phyloP scores from a whole-genome alignment of 37 sponge, comb jelly and placozoan species.

The Halisarca cf. caerulea region DNA sequence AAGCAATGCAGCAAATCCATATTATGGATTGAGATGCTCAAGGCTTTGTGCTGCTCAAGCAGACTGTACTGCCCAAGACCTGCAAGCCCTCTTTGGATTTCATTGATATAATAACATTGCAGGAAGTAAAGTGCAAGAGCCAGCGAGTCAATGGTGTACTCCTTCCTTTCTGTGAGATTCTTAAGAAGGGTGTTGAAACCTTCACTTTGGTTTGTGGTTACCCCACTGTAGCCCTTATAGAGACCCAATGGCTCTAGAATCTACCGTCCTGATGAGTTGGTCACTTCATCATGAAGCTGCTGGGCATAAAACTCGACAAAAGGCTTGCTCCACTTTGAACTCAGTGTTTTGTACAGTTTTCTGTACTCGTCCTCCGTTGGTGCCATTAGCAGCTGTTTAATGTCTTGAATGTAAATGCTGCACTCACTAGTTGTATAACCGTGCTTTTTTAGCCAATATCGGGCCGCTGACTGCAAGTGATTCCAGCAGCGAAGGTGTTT shows the following conservation, averaged over 20 bases:
- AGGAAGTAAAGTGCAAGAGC: conserved; percentile 43
- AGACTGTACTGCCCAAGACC: conserved; percentile 53
- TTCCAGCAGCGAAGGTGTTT: conserved; percentile 26
- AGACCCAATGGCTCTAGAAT: conserved; percentile 21
- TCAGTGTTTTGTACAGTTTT: neutral
- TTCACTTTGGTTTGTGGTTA: conserved; percentile 63
- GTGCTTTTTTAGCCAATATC: conserved; percentile 16
- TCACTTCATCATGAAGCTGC: conserved; percentile 6
- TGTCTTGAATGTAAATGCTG: neutral
- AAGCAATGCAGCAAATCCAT: conserved; percentile 1
- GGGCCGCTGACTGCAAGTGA: neutral
- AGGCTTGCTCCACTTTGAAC: neutral
- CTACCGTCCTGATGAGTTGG: neutral
- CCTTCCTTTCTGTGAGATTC: conserved; percentile 47
- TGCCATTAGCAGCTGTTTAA: conserved; percentile 4
- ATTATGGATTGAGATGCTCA: neutral
- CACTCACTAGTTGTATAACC: neutral
- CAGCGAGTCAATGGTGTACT: conserved; percentile 46
- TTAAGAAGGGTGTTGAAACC: conserved; percentile 37
- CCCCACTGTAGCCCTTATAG: conserved; percentile 26
- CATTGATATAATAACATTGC: conserved; percentile 60
- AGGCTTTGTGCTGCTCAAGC: neutral
- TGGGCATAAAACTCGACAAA: conserved; percentile 1
- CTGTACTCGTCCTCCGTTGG: conserved; percentile 10
- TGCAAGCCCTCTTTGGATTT: conserved; percentile 56